Evolutionary conservation across 2,113 vertebrate species (phyloP).

Genomic region (Grammomys surdaster): DNA sequence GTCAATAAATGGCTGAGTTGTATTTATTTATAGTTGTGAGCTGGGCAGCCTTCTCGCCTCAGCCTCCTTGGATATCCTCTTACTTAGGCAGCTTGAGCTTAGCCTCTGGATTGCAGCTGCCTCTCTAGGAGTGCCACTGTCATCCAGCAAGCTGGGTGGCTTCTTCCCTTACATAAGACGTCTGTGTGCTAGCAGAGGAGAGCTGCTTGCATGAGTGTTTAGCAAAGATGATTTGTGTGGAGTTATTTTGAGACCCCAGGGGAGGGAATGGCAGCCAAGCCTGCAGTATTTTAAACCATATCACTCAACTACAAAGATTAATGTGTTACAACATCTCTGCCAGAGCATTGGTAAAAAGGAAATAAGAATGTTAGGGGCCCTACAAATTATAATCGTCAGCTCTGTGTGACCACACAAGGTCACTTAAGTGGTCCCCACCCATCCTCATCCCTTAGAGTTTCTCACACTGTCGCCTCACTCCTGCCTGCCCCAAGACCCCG

Average conservation of each 20-base stretch:
- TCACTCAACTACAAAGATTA: slow-evolving; percentile 82
- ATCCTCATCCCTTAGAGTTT: neutral
- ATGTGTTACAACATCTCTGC: slow-evolving; percentile 75
- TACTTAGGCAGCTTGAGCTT: neutral
- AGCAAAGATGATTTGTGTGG: slow-evolving; percentile 80
- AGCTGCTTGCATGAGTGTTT: slow-evolving; percentile 71
- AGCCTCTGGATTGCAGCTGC: neutral
- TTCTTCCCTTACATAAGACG: slow-evolving; percentile 72
- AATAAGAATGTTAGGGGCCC: slow-evolving; percentile 40
- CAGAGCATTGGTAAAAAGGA: slow-evolving; percentile 58
- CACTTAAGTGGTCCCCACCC: slow-evolving; percentile 6
- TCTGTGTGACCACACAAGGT: slow-evolving; percentile 20
- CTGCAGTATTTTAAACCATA: slow-evolving; percentile 82
- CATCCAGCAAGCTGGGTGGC: slow-evolving; percentile 58
- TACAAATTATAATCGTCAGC: neutral
- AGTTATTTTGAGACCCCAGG: slow-evolving; percentile 82
- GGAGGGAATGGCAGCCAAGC: slow-evolving; percentile 74
- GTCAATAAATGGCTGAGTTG: neutral
- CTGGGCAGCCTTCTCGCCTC: neutral
- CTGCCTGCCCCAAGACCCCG: neutral
- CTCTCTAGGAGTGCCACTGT: neutral
- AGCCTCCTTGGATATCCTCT: neutral
- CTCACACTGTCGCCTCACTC: neutral
- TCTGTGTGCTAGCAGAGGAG: slow-evolving; percentile 55
- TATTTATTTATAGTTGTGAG: neutral